A percentile compares a stretch with the other conserved stretches of the same genome.
phyloP scores from a whole-genome alignment of 2,797 vertebrate species.

The Centropyge bicolor region DNA sequence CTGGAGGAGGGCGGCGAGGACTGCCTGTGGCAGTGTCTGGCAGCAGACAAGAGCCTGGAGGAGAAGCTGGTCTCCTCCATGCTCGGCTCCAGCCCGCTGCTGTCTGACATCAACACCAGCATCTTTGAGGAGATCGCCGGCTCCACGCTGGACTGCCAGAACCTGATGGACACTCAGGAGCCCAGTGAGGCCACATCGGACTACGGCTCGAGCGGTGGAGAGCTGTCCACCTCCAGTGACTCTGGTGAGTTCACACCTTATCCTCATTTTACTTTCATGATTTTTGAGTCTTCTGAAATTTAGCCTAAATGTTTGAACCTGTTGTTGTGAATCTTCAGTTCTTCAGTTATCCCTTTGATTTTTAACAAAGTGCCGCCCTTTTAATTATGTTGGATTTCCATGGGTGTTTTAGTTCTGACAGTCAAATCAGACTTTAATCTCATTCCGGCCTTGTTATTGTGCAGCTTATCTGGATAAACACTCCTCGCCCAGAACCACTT shows the following conservation, averaged over 20 bases:
- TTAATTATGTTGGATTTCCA: neutral
- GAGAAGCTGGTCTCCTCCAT: constrained; percentile 81
- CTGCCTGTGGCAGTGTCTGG: constrained; percentile 79
- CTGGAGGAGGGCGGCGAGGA: constrained; percentile 72
- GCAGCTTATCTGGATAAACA: constrained; percentile 41
- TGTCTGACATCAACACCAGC: constrained; percentile 85
- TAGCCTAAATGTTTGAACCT: accelerated
- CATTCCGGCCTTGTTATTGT: neutral
- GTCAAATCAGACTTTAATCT: constrained; percentile 5
- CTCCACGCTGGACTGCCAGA: constrained; percentile 83
- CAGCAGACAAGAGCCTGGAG: constrained; percentile 66
- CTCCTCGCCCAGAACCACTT: neutral
- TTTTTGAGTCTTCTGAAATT: neutral
- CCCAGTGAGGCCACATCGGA: constrained; percentile 81
- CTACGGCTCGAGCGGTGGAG: constrained; percentile 81
- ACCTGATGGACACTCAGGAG: constrained; percentile 74
- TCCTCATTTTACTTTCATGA: accelerated
- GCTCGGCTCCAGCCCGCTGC: constrained; percentile 84
- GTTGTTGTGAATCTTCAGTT: neutral
- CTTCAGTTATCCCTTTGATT: neutral
- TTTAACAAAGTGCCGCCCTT: neutral
- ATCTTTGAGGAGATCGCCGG: constrained; percentile 87
- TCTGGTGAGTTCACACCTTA: constrained; percentile 80
- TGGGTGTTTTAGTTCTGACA: neutral
- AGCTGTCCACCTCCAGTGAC: constrained; percentile 82